Evolutionary conservation across 2,113 vertebrate species (phyloP).

Genomic region (Oryzias javanicus): DNA sequence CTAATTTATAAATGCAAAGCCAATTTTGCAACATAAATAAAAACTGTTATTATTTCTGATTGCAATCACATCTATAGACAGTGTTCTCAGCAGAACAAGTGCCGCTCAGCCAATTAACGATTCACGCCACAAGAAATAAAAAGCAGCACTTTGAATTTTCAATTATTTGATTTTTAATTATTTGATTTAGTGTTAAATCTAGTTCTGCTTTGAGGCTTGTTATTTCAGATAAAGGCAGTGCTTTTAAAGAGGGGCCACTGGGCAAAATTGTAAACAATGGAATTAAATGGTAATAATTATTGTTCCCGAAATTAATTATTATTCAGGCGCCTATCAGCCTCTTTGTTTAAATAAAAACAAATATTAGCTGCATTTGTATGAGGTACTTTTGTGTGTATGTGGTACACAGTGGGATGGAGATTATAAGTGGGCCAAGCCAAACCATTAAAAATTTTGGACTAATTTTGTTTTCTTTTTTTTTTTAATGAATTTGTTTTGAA

Average conservation of each 20-base stretch:
- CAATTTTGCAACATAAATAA: background rate
- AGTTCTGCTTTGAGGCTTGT: slow-evolving; percentile 59
- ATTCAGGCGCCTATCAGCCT: slow-evolving; percentile 62
- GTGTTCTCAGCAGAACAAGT: background rate
- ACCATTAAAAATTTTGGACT: background rate
- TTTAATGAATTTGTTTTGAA: background rate
- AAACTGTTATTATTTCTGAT: background rate
- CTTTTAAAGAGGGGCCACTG: slow-evolving; percentile 63
- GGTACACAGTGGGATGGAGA: slow-evolving; percentile 9
- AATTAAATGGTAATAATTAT: slow-evolving; percentile 76
- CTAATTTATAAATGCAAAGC: too few species aligned
- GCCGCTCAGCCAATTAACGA: slow-evolving; percentile 44
- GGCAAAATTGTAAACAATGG: slow-evolving; percentile 70
- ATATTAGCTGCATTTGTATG: slow-evolving; percentile 48
- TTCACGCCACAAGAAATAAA: slow-evolving; percentile 23
- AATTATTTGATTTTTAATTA: slow-evolving; percentile 72
- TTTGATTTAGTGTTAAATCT: slow-evolving; percentile 69
- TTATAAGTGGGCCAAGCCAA: slow-evolving; percentile 6
- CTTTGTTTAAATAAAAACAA: slow-evolving; percentile 68
- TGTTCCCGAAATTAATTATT: slow-evolving; percentile 76
- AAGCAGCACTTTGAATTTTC: slow-evolving; percentile 51
- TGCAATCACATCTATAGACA: background rate
- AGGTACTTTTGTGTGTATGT: slow-evolving; percentile 5
- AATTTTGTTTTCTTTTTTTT: background rate
- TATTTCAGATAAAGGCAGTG: slow-evolving; percentile 62